Percentiles rank a stretch among this genome's conserved stretches.
These are phyloP conservation scores for Tichodroma muraria DNA, from an alignment of 2,113 vertebrate species.

Conservation along the genomic window DNA sequence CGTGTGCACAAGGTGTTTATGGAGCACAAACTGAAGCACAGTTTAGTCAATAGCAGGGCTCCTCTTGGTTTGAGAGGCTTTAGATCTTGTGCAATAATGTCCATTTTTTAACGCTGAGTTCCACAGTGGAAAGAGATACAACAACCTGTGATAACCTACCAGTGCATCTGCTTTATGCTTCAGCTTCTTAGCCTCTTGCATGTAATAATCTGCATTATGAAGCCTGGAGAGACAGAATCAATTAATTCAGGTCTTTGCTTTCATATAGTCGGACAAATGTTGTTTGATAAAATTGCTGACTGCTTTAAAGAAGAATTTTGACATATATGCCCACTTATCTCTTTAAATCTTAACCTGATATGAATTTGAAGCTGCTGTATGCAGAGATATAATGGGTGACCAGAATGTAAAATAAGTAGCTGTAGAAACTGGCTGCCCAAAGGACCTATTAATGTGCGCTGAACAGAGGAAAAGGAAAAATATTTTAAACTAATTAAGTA, in stretches of 20 bases:
- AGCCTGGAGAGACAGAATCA: slow-evolving; percentile 74
- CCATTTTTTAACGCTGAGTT: not conserved
- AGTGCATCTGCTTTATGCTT: slow-evolving; percentile 95
- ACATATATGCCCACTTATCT: not conserved
- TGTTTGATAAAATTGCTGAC: not conserved
- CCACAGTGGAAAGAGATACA: not conserved
- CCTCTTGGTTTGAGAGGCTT: not conserved
- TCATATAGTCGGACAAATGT: not conserved
- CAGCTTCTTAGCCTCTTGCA: slow-evolving; percentile 94
- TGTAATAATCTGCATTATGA: slow-evolving; percentile 91
- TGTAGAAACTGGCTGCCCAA: not conserved
- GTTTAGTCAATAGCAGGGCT: not conserved
- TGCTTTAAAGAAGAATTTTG: not conserved
- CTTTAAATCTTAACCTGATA: slow-evolving; percentile 7
- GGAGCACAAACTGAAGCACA: not conserved
- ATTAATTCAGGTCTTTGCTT: slow-evolving; percentile 11
- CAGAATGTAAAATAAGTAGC: slow-evolving; percentile 18
- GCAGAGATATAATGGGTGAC: slow-evolving; percentile 4
- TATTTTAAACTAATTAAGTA: slow-evolving; percentile 4
- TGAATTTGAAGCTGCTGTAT: slow-evolving; percentile 8
- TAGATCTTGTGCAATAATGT: not conserved
- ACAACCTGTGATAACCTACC: slow-evolving; percentile 65
- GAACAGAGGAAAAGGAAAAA: slow-evolving; percentile 5
- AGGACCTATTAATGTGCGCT: slow-evolving; percentile 24
- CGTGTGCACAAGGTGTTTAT: not conserved